Conservation (phyloP, 2,113 vertebrate species). For the Gymnarchus niloticus region DNA sequence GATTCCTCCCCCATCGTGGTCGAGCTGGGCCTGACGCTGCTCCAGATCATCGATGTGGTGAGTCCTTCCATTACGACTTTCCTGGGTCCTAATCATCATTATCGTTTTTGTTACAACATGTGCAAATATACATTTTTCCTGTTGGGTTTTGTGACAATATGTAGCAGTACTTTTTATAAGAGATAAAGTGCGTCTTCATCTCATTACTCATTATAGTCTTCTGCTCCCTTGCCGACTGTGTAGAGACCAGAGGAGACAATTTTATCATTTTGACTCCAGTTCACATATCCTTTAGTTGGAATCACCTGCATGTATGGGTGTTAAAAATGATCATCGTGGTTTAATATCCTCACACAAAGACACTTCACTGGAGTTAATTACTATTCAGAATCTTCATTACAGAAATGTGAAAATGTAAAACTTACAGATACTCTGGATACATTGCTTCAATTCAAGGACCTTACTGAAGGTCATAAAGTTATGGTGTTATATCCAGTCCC, state of each 20-base stretch:
- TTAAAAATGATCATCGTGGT: not conserved
- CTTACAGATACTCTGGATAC: not conserved
- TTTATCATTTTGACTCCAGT: no score
- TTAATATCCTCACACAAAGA: not conserved
- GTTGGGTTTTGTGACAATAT: no score
- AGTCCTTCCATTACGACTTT: slow-evolving; percentile 38
- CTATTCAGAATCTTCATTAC: not conserved
- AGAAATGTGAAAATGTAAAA: not conserved
- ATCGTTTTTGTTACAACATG: not conserved
- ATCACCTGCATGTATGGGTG: not conserved
- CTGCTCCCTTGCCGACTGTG: not conserved
- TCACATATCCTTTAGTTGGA: not conserved
- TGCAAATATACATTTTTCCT: not conserved
- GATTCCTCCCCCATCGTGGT: slow-evolving; percentile 76
- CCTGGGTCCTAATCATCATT: no score
- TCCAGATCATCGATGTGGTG: slow-evolving; percentile 88
- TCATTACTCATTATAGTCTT: not conserved
- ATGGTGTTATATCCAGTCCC: not conserved
- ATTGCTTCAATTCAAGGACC: not conserved
- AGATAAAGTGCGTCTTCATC: not conserved
- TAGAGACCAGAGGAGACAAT: not conserved
- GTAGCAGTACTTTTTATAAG: not conserved
- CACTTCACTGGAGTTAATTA: not conserved
- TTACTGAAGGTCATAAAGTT: not conserved
- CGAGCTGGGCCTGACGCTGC: slow-evolving; percentile 74